Base-by-base conservation (phyloP, 2,888 invertebrate genomes). In the Eupithecia dodoneata region DNA sequence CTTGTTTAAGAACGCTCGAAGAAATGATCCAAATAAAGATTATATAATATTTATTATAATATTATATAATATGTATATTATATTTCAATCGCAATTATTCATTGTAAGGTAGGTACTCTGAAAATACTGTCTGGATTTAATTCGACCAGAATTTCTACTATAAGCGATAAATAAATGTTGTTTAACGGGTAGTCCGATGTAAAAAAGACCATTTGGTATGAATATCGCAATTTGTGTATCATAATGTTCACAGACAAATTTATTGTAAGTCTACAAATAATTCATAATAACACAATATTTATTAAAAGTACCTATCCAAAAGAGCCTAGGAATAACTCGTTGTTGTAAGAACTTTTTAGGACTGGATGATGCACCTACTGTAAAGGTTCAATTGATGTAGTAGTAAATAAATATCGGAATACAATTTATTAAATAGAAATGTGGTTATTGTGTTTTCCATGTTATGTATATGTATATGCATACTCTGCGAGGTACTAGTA, bases 401-500 rank as follows among this genome's bases (percentile, higher is more conserved):
- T 59, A 59, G n/a, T 18, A 59, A 59, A 55, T 7, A n/a, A n/a
- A 9, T 3, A 3, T 44, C 47, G 1, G 70, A 30, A 47, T 30
- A 12, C 18, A 69, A 47, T 69, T 18, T 7, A 69, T 30, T 70
- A 18, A 13, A 13, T 66, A 42, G 41, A 42, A 66, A 66, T 6
- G 63, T 63, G 30, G 9, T 59, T 67, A 15, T 44, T 45, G 15
- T 69, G 45, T 70, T 74, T 49, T 45, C 45, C 66, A 41, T 55
- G 41, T 10, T 55, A 41, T 55, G 41, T 10, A 45, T 72, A 44
- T 55, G 15, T 72, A 69, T 49, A 15, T 6, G 5, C 18, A 67
- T 74, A 74, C 44, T 72, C 49, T 12, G 52, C 30, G 52, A 72
- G 74, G 72, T 70, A 74, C 63, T 77, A 72, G 71, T 45, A 52